Conservation (phyloP, 23 tunicate genomes). For the Diplosoma virens region DNA sequence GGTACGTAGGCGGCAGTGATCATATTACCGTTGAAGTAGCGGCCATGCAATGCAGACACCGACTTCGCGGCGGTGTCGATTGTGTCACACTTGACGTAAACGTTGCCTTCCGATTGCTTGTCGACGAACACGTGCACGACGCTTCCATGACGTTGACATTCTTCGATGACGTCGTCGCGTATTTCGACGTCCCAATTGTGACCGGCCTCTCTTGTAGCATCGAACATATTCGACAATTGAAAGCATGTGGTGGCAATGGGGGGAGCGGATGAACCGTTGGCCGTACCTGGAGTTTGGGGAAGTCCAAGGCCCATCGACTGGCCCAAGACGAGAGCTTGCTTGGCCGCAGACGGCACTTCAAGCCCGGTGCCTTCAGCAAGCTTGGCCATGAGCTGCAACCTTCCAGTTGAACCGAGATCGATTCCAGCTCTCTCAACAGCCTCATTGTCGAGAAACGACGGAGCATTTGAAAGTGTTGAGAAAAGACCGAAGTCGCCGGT, state of each 20-base stretch:
- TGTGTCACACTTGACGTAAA: conserved; percentile 79
- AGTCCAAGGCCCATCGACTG: conserved; percentile 92
- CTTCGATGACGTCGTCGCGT: conserved; percentile 88
- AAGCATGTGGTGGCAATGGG: conserved; percentile 95
- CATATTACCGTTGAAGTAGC: conserved; percentile 90
- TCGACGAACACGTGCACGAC: conserved; percentile 86
- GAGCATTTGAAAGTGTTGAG: conserved; percentile 54
- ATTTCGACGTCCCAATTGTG: conserved; percentile 82
- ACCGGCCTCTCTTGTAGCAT: conserved; percentile 78
- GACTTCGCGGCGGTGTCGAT: conserved; percentile 79
- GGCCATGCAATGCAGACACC: conserved; percentile 86
- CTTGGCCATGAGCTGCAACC: conserved; percentile 92
- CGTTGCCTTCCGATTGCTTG: conserved; percentile 87
- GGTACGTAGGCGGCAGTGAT: conserved; percentile 98
- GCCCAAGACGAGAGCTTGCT: conserved; percentile 74
- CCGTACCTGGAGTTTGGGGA: conserved; percentile 5
- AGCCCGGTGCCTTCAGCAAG: conserved; percentile 94
- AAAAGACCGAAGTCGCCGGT: conserved; percentile 41
- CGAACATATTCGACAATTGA: conserved; percentile 93
- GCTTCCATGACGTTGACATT: conserved; percentile 69
- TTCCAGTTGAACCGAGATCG: conserved; percentile 87
- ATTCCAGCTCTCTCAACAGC: conserved; percentile 87
- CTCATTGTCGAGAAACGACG: conserved; percentile 88
- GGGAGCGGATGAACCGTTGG: conserved; percentile 24
- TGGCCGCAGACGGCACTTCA: conserved; percentile 74